Evolutionary conservation across 1,140 invertebrate species (phyloP).

Genomic region (Zaprionus capensis): DNA sequence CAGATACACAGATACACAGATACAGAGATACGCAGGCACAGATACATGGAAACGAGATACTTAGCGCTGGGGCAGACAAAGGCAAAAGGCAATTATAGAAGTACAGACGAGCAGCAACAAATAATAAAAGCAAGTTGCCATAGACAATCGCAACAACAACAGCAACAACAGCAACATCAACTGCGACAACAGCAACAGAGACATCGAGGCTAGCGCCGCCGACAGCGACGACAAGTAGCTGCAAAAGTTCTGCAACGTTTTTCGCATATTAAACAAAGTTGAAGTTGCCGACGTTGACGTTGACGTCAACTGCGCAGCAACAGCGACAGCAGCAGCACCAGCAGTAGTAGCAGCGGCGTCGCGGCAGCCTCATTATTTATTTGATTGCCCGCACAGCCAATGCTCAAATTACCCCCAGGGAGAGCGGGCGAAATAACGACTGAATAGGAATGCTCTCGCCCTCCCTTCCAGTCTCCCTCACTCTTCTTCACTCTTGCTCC

Average conservation of each 20-base stretch:
- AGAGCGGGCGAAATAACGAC: constrained; percentile 29
- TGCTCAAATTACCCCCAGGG: constrained; percentile 77
- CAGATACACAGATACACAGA: constrained; percentile 18
- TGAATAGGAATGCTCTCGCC: constrained; percentile 7
- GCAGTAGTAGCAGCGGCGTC: constrained; percentile 40
- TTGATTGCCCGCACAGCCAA: constrained; percentile 78
- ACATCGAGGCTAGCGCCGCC: constrained; percentile 26
- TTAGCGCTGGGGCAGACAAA: constrained; percentile 68
- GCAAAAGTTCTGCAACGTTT: constrained; percentile 80
- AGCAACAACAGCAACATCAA: constrained; percentile 36
- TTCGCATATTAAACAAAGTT: constrained; percentile 82
- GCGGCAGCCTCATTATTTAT: constrained; percentile 77
- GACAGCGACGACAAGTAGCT: constrained; percentile 51
- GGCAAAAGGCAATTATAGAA: constrained; percentile 79
- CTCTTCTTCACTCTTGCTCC: neutral
- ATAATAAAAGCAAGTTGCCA: constrained; percentile 76
- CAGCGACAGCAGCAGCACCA: constrained; percentile 30
- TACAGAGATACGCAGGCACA: constrained; percentile 21
- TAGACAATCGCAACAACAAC: constrained; percentile 69
- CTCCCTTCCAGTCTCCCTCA: neutral
- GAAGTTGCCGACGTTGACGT: constrained; percentile 35
- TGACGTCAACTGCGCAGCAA: constrained; percentile 12
- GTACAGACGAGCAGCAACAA: constrained; percentile 71
- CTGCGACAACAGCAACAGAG: constrained; percentile 33
- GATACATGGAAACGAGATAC: constrained; percentile 41